Conservation (phyloP, 2,888 invertebrate genomes). For the Cyclophora punctaria region DNA sequence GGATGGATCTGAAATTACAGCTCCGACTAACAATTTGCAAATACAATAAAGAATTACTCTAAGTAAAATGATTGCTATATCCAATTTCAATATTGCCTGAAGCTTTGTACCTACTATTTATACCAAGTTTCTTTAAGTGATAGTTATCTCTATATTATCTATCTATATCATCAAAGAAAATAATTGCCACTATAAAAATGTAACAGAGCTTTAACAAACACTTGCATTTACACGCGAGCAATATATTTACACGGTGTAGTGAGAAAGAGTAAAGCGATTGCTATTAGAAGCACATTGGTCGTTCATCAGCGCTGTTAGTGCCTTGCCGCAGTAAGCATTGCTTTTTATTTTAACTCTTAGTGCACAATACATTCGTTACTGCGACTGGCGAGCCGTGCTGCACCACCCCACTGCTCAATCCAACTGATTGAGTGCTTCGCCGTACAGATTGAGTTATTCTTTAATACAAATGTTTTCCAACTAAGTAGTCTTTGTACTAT, state of each 20-base stretch:
- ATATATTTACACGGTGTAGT: too few relatives aligned
- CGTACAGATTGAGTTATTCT: slow-evolving; percentile 36
- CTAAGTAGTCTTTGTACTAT: slow-evolving; percentile 26
- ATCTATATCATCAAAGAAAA: too few relatives aligned
- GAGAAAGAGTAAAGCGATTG: slow-evolving; percentile 44
- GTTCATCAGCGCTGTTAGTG: slow-evolving; percentile 62
- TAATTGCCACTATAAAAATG: too few relatives aligned
- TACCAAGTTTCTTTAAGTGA: slow-evolving; percentile 9
- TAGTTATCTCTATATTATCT: too few relatives aligned
- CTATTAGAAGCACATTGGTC: slow-evolving; percentile 60
- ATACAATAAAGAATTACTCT: too few relatives aligned
- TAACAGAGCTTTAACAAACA: too few relatives aligned
- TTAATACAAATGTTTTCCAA: slow-evolving; percentile 31
- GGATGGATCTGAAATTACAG: neutral
- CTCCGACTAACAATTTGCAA: too few relatives aligned
- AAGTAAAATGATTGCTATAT: slow-evolving; percentile 8
- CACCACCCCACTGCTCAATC: slow-evolving; percentile 33
- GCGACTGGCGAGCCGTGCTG: slow-evolving; percentile 31
- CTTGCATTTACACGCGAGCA: too few relatives aligned
- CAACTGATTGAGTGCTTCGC: slow-evolving; percentile 52
- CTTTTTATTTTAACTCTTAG: slow-evolving; percentile 59
- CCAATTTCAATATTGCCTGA: neutral
- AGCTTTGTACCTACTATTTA: too few relatives aligned
- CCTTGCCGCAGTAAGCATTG: slow-evolving; percentile 48
- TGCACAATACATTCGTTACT: slow-evolving; percentile 66